Evolutionary conservation across 2,888 invertebrate genomes (phyloP), one percentile per base, ranked within the genome.

Genomic region (Pristionchus fissidentatus): DNA sequence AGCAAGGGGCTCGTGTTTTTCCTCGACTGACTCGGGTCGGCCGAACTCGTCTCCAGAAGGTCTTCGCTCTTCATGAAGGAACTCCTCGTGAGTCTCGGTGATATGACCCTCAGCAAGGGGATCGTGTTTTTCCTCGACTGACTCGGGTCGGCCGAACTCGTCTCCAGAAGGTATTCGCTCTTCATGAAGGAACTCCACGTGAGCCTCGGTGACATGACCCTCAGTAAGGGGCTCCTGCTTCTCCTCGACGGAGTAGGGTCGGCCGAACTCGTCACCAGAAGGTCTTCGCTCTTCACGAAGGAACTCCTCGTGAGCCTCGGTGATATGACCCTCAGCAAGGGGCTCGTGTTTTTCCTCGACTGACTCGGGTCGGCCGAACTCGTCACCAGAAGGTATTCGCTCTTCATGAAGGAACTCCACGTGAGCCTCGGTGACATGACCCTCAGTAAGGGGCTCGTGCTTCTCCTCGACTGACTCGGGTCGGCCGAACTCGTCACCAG

Each of bases 221-320:
- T 60, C 60, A 13, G 60, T 60, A 32, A 60, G 10, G 29, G 60
- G 60, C 19, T 60, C 60, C 1, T 60, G 60, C 60, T 60, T 85
- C 85, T 10, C 84, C 82, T 57, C 85, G 38, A 22, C 84, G 66
- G 62, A 84, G 77, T n/a, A 82, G 66, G 8, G 84, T 83, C 75
- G 83, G 83, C 35, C 80, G 60, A 60, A 60, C 32, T 60, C 32
- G 1, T 60, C 60, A 2, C 22, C 60, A 7, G 60, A 60, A 29
- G 60, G 60, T 60, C 29, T 8, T 29, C 60, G 60, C 29, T 60
- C 29, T 29, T 60, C 60, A 19, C 32, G 60, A 60, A 7, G 60
- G 60, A 60, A 60, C 10, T 60, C 60, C 1, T 60, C 60, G 60
- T 60, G 32, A 32, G 60, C 32, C 32, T 60, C 60, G 60, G 60